Percentiles rank a stretch among this genome's conserved stretches.
phyloP scores from a whole-genome alignment of 2,113 vertebrate genomes.

The Castor canadensis region DNA sequence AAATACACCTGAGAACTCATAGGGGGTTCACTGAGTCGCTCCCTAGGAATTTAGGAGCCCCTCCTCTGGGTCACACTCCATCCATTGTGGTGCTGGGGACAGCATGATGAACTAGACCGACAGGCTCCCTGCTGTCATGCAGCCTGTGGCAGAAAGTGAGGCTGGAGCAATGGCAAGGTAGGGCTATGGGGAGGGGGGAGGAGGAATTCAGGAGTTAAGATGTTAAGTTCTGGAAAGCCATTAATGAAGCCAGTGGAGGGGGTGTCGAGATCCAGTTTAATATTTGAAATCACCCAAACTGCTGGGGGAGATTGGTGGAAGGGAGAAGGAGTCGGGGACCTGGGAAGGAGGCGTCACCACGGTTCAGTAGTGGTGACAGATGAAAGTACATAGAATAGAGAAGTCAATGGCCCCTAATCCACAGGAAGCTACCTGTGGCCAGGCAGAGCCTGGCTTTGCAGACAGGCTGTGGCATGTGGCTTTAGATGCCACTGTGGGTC shows the following conservation, averaged over 20 bases:
- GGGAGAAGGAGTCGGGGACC: neutral
- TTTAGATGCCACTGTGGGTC: rapidly evolving
- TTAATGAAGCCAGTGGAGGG: rapidly evolving
- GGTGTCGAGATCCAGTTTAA: neutral
- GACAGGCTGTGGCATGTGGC: neutral
- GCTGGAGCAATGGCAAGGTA: too few relatives aligned
- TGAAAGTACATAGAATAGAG: neutral
- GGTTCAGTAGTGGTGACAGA: neutral
- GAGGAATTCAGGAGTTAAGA: neutral
- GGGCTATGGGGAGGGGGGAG: too few relatives aligned
- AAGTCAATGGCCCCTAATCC: neutral
- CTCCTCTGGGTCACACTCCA: neutral
- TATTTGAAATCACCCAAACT: neutral
- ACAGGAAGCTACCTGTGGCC: neutral
- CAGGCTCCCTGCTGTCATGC: rapidly evolving
- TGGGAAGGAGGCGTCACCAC: neutral
- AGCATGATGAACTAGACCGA: neutral
- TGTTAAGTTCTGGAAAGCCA: neutral
- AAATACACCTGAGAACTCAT: neutral
- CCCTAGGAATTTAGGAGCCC: neutral
- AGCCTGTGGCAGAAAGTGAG: neutral
- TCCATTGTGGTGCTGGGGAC: neutral
- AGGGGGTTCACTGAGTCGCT: neutral
- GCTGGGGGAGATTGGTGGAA: neutral
- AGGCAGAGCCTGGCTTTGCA: neutral